Base-by-base conservation (phyloP, 2,888 invertebrate genomes). In the Netelia virgata region DNA sequence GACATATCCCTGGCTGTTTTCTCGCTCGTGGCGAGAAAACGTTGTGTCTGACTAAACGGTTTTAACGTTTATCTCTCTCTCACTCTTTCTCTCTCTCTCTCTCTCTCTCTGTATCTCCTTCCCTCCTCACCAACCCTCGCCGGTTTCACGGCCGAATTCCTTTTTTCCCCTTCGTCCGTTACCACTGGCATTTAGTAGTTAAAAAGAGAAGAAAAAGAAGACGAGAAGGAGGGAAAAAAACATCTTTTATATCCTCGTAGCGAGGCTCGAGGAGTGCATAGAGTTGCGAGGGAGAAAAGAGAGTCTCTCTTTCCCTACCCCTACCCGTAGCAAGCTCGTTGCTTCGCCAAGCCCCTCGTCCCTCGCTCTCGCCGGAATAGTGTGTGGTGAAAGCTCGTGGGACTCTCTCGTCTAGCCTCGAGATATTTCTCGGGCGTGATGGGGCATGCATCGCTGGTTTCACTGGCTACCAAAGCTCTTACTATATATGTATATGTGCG, bases 391-490 rank as follows among this genome's bases (percentile, higher is more conserved):
- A 83, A 83, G 70, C 79, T 70, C 83, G 83, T 59, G 83, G 79
- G 78, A 79, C 83, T 66, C 83, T 66, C 11, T 8, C 70, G 80
- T 69, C 81, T 72, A 53, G 64, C 77, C 66, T 82, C 72, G 68
- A 88, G 86, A 87, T 88, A 89, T 88, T 87, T 80, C 87, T 79
- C 75, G 76, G 68, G 87, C 86, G 83, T 87, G 88, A 90, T 90
- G 87, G 88, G 88, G 85, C 88, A 89, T 88, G 88, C 88, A 87
- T 88, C 87, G 88, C 76, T 87, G 88, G 87, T 88, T 89, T 90
- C 86, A 82, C 86, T 75, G 79, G 86, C 82, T 84, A 83, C 75
- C 75, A 50, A 70, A 47, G 57, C 78, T 57, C 41, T n/a, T 28
- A 68, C 61, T 63, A 53, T 20, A 69, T 69, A 63, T 53, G 50